Evolutionary conservation across 1,140 invertebrate species (phyloP).

Genomic region (Oedothorax gibbosus): DNA sequence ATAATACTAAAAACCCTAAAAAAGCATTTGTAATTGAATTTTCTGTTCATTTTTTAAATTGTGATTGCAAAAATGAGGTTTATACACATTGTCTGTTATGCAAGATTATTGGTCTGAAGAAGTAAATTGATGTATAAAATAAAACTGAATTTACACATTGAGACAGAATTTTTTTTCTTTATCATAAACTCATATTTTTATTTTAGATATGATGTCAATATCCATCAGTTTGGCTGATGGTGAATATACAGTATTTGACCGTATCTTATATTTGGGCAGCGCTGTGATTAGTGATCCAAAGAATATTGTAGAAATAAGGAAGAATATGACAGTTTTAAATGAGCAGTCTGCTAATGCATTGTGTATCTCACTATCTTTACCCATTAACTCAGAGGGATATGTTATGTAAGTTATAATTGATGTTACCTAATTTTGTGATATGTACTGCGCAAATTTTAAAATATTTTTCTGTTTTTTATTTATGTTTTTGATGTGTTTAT

Average conservation of each 20-base stretch:
- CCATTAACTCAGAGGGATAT: conserved; percentile 81
- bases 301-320: conserved; percentile 92
- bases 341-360: conserved; percentile 77
- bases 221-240: conserved; percentile 71
- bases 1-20: no score
- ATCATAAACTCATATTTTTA: background rate
- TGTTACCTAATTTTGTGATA: background rate
- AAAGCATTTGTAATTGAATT: no score
- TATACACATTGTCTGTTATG: no score
- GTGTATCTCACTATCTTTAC: conserved; percentile 87
- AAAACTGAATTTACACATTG: background rate
- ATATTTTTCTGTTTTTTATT: background rate
- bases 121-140: background rate
- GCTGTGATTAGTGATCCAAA: conserved; percentile 92
- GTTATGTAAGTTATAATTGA: conserved; percentile 70
- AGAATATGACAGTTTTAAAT: conserved; percentile 91
- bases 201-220: conserved; percentile 56
- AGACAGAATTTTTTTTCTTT: background rate
- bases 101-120: background rate
- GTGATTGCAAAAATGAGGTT: no score
- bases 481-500: background rate
- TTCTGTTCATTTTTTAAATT: no score
- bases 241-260: conserved; percentile 91
- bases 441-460: background rate
- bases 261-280: conserved; percentile 93